phyloP scores from a whole-genome alignment of 53 echinoderm and acorn worm species.

The Temnopleurus reevesii region DNA sequence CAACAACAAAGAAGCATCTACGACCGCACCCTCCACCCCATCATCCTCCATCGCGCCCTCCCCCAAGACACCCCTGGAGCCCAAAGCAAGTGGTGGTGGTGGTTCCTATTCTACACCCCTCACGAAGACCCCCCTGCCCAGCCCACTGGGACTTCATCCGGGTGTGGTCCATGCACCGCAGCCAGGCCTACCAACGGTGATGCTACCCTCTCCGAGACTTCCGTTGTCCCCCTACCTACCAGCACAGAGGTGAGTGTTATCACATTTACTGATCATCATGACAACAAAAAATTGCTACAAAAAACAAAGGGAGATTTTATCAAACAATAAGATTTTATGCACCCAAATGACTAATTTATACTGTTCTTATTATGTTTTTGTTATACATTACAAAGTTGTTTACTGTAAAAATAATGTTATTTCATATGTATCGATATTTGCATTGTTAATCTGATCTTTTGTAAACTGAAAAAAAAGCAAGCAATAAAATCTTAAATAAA shows the following conservation, averaged over 20 bases:
- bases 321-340: no score
- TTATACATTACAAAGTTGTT: no score
- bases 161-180: slow-evolving; percentile 62
- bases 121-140: slow-evolving; percentile 47
- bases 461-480: no score
- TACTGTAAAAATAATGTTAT: no score
- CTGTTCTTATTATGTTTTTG: no score
- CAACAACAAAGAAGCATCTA: slow-evolving; percentile 32
- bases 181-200: slow-evolving; percentile 47
- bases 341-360: no score
- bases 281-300: no score
- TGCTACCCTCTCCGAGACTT: slow-evolving; percentile 66
- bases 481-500: no score
- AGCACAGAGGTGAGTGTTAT: slow-evolving; percentile 49
- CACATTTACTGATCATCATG: no score
- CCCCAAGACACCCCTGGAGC: not conserved
- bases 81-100: not conserved
- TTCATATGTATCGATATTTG: no score
- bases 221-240: slow-evolving; percentile 63
- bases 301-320: no score
- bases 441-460: no score
- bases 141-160: slow-evolving; percentile 60
- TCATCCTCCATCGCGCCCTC: slow-evolving; percentile 42
- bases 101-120: slow-evolving; percentile 31
- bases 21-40: not conserved